A percentile compares a stretch with the other conserved stretches of the same genome.
Conservation (phyloP, 2,888 invertebrate genomes). For the Chrysolina haemoptera region DNA sequence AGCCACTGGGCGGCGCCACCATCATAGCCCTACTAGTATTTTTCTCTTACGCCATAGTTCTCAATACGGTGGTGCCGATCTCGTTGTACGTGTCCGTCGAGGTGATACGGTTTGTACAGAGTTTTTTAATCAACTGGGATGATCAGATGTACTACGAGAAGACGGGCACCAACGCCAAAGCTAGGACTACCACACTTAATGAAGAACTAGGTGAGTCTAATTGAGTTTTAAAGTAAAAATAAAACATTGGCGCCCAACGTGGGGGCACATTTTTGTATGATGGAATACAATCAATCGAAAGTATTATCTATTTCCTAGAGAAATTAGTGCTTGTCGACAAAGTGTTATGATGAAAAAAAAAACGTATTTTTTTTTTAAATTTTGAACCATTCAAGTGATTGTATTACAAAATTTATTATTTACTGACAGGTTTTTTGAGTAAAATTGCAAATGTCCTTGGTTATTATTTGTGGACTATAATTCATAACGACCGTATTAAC, state of each 20-base stretch:
- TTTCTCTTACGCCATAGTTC: constrained; percentile 99
- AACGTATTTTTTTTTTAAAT: no score
- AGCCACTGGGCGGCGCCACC: constrained; percentile 87
- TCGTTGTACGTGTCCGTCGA: constrained; percentile 97
- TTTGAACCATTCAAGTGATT: no score
- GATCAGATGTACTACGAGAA: constrained; percentile 96
- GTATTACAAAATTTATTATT: no score
- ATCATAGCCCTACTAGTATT: constrained; percentile 97
- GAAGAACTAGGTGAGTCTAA: constrained; percentile 87
- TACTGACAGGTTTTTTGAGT: no score
- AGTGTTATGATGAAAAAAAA: no score
- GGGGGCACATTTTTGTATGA: no score
- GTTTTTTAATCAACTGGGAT: constrained; percentile 99
- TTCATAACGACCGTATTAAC: no score
- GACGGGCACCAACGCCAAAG: constrained; percentile 92
- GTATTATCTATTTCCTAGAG: no score
- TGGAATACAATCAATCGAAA: no score
- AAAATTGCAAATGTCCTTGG: no score
- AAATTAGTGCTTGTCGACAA: no score
- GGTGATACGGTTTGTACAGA: constrained; percentile 98
- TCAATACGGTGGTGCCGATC: constrained; percentile 99
- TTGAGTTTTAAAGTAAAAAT: background rate
- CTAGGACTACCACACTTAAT: constrained; percentile 97
- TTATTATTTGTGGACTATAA: no score
- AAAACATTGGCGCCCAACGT: background rate